A percentile compares a stretch with the other conserved stretches of the same genome.
Evolutionary conservation across 1,140 invertebrate genomes (phyloP).

Genomic region (Drosophila lowei): DNA sequence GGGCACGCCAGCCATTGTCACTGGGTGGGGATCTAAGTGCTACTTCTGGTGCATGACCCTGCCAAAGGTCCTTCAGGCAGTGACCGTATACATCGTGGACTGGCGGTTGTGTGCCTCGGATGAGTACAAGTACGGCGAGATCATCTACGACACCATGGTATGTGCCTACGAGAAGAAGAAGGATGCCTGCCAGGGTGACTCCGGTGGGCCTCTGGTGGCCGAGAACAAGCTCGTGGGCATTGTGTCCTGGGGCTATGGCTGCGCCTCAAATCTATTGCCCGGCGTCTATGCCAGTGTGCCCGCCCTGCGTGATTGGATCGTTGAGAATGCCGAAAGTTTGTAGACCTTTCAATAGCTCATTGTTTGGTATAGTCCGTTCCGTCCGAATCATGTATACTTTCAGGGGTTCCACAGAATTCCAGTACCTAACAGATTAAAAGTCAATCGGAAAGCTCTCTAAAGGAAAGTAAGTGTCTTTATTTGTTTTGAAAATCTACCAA

Average conservation of each 20-base stretch:
- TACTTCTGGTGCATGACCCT: constrained; percentile 33
- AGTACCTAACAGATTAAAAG: too few species aligned
- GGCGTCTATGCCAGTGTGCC: constrained; percentile 86
- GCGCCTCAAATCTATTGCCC: constrained; percentile 84
- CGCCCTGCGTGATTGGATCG: constrained; percentile 74
- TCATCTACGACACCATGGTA: constrained; percentile 84
- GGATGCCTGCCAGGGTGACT: constrained; percentile 84
- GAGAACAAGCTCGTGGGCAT: constrained; percentile 84
- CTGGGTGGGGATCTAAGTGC: constrained; percentile 53
- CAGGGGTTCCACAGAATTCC: not conserved
- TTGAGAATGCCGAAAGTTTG: not conserved
- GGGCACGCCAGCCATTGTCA: constrained; percentile 49
- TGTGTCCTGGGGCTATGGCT: constrained; percentile 86
- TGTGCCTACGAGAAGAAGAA: constrained; percentile 84
- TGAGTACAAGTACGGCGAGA: constrained; percentile 43
- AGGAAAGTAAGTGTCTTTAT: not conserved
- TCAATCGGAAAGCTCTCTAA: not conserved
- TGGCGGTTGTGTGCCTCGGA: constrained; percentile 24
- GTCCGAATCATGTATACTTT: constrained; percentile 15
- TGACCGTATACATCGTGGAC: constrained; percentile 23
- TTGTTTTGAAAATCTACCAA: too few species aligned
- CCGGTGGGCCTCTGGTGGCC: constrained; percentile 77
- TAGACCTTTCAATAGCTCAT: not conserved
- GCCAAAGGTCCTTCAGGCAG: constrained; percentile 23
- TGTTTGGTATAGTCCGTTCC: too few species aligned